A percentile compares a stretch with the other conserved stretches of the same genome.
These are phyloP conservation scores for Bathynomus jamesi DNA, from an alignment of 1,140 invertebrate genomes.

Conservation along the genomic window DNA sequence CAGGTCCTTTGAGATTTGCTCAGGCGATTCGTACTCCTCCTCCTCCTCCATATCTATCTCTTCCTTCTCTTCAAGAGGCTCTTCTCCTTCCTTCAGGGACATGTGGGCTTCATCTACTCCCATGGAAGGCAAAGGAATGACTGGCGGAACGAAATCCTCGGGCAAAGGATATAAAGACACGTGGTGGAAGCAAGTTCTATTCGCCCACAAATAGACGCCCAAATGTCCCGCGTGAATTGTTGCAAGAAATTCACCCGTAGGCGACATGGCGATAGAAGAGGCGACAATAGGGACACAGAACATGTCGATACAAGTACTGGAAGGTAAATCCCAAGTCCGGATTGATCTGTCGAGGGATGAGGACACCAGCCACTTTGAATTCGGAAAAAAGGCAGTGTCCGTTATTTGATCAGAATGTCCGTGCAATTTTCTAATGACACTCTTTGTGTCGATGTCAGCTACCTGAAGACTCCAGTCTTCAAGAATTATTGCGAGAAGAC, in stretches of 20 bases:
- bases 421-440: conserved; percentile 68
- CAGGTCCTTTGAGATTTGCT: conserved; percentile 70
- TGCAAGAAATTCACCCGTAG: conserved; percentile 79
- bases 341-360: conserved; percentile 80
- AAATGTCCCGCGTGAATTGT: conserved; percentile 80
- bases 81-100: conserved; percentile 16
- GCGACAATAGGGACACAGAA: conserved; percentile 62
- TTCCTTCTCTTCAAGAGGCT: conserved; percentile 42
- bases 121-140: conserved; percentile 39
- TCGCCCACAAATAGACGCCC: conserved; percentile 90
- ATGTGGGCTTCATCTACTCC: conserved; percentile 17
- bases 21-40: conserved; percentile 62
- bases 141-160: conserved; percentile 50
- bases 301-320: conserved; percentile 51
- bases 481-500: conserved; percentile 69
- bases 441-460: conserved; percentile 72
- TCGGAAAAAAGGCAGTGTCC: conserved; percentile 79
- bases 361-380: conserved; percentile 79
- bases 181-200: conserved; percentile 72
- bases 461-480: conserved; percentile 73
- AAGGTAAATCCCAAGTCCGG: conserved; percentile 83
- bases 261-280: conserved; percentile 77
- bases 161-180: conserved; percentile 67
- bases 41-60: conserved; percentile 44
- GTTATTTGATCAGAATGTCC: conserved; percentile 70